These are phyloP conservation scores for Cordilura impudica DNA, from an alignment of 2,888 invertebrate species.

Conservation along the genomic window DNA sequence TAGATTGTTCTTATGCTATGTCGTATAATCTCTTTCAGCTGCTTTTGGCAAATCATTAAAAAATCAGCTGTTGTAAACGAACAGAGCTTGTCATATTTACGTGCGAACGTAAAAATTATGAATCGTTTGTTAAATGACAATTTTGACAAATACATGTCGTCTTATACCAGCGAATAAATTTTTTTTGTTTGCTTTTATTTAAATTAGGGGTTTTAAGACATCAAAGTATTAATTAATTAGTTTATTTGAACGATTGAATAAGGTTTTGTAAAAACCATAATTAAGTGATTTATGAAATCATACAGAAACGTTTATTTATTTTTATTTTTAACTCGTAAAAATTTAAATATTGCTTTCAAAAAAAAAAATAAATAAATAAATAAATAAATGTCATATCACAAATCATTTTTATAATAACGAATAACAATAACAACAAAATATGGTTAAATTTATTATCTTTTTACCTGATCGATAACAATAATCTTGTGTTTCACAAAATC, in stretches of 20 bases:
- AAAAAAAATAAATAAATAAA: constrained; percentile 22
- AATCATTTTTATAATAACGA: constrained; percentile 60
- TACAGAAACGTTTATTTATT: constrained; percentile 10
- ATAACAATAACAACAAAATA: constrained; percentile 38
- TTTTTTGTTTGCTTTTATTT: constrained; percentile 6
- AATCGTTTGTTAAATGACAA: too few species aligned
- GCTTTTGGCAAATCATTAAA: too few species aligned
- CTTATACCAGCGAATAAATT: too few species aligned
- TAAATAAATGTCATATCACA: constrained; percentile 30
- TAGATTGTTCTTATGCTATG: too few species aligned
- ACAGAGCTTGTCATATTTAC: too few species aligned
- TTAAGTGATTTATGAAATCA: constrained; percentile 46
- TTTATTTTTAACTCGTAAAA: background rate
- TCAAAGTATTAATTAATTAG: constrained; percentile 55
- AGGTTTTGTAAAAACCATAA: background rate
- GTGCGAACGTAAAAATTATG: too few species aligned
- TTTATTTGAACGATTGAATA: constrained; percentile 54
- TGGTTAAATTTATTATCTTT: constrained; percentile 51
- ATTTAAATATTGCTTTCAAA: background rate
- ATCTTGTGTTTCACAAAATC: constrained; percentile 32
- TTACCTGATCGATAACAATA: constrained; percentile 61
- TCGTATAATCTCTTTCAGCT: too few species aligned
- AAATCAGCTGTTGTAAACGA: too few species aligned
- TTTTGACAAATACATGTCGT: too few species aligned
- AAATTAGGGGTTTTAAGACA: constrained; percentile 27